These are phyloP conservation scores for Protosalanx chinensis DNA, from an alignment of 2,797 vertebrate genomes.

Conservation along the genomic window DNA sequence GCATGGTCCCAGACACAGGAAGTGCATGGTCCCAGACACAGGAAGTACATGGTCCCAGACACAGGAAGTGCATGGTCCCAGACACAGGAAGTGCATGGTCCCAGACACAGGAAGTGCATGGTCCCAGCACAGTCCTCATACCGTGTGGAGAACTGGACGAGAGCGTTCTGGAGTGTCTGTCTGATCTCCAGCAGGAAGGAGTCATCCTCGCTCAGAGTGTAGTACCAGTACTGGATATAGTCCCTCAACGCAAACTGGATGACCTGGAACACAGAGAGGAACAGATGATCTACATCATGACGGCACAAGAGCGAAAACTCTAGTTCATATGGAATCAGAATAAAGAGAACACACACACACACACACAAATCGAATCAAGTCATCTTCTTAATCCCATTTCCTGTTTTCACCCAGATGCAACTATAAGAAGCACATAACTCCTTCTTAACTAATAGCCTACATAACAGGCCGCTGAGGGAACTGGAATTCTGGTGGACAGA, in stretches of 20 bases:
- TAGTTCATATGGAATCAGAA: not conserved
- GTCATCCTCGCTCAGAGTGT: constrained; percentile 96
- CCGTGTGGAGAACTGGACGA: constrained; percentile 87
- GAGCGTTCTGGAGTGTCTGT: constrained; percentile 92
- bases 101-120: too few relatives aligned
- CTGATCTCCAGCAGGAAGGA: constrained; percentile 97
- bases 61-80: too few relatives aligned
- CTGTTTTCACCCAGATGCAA: not conserved
- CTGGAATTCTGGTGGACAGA: not conserved
- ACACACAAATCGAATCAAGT: not conserved
- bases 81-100: too few relatives aligned
- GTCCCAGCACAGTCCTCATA: not conserved
- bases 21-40: too few relatives aligned
- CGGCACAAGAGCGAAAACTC: too few relatives aligned
- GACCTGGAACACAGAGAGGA: constrained; percentile 71
- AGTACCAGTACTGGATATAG: constrained; percentile 99
- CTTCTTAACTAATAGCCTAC: not conserved
- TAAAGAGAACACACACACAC: not conserved
- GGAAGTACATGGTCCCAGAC: too few relatives aligned
- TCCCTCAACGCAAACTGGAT: constrained; percentile 98
- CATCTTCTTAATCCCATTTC: not conserved
- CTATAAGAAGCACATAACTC: not conserved
- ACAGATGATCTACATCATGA: not conserved
- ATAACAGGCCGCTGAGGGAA: not conserved
- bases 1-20: too few relatives aligned